These are phyloP conservation scores for Denticeps clupeoides DNA, from an alignment of 2,797 vertebrate genomes.

Conservation along the genomic window DNA sequence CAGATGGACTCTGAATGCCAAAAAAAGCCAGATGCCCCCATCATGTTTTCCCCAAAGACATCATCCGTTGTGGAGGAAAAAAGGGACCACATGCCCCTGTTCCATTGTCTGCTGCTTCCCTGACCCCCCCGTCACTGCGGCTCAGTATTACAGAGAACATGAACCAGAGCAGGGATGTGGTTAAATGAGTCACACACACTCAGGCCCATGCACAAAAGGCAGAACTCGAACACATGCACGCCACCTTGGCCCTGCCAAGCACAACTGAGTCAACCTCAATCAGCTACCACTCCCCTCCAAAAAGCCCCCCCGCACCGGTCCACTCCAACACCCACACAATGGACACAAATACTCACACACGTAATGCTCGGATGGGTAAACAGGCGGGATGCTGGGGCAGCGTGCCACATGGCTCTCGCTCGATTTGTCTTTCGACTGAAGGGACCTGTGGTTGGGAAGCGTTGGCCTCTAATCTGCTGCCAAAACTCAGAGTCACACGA, in stretches of 20 bases:
- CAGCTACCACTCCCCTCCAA: too few relatives aligned
- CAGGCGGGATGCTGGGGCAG: conserved; percentile 22
- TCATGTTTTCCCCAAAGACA: conserved; percentile 28
- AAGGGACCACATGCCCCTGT: conserved; percentile 23
- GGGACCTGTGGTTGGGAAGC: conserved; percentile 26
- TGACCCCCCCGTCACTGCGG: conserved; percentile 12
- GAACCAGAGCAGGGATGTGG: conserved; percentile 3
- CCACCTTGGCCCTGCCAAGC: conserved; percentile 13
- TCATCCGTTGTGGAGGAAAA: conserved; percentile 25
- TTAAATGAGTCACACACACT: conserved; percentile 5
- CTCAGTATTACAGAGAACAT: conserved; percentile 22
- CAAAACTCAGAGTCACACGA: too few relatives aligned
- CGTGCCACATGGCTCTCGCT: conserved; percentile 11
- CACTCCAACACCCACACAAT: conserved; percentile 3
- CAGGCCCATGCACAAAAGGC: too few relatives aligned
- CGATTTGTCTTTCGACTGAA: conserved; percentile 25
- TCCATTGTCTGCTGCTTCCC: conserved; percentile 20
- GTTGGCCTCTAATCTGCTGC: conserved; percentile 19
- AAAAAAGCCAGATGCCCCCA: conserved; percentile 31
- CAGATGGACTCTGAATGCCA: conserved; percentile 22
- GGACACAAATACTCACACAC: background rate
- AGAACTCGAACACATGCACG: conserved; percentile 5
- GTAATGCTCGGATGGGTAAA: conserved; percentile 21
- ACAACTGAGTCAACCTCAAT: conserved; percentile 8
- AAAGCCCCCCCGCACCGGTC: too few relatives aligned